These are phyloP conservation scores for Microcebus jonahi DNA, from an alignment of 2,113 vertebrate species.

Conservation along the genomic window DNA sequence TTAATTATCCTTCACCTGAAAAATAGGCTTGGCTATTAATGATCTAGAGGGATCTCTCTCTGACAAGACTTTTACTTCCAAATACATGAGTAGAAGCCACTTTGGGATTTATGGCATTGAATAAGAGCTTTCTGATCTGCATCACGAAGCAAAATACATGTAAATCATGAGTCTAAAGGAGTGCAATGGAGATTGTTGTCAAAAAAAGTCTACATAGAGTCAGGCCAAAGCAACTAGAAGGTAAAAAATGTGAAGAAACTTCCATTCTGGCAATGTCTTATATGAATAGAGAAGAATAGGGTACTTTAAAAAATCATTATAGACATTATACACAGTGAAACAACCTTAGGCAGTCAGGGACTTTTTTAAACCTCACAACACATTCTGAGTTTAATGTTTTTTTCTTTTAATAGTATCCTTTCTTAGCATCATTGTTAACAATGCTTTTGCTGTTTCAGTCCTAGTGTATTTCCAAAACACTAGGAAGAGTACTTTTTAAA, in stretches of 20 bases:
- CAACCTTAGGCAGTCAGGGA: background rate
- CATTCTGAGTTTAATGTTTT: background rate
- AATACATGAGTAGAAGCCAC: background rate
- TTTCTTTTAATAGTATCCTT: background rate
- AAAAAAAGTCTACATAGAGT: background rate
- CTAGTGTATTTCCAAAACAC: background rate
- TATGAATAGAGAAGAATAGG: background rate
- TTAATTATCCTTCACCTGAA: constrained; percentile 12
- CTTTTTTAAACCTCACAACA: background rate
- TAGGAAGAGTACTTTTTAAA: background rate
- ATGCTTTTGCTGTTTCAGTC: constrained; percentile 3
- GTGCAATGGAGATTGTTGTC: background rate
- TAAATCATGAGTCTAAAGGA: background rate
- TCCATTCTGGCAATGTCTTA: background rate
- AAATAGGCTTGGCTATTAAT: background rate
- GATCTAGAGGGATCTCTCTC: background rate
- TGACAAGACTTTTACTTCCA: background rate
- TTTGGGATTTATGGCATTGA: background rate
- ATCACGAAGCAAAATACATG: background rate
- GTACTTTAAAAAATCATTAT: background rate
- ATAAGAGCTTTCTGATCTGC: background rate
- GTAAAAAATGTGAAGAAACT: background rate
- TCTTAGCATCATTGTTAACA: constrained; percentile 11
- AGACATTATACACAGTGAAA: background rate
- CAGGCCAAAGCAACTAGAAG: background rate